These are phyloP conservation scores for Platysternon megacephalum DNA, from an alignment of 2,113 vertebrate genomes.

Conservation along the genomic window DNA sequence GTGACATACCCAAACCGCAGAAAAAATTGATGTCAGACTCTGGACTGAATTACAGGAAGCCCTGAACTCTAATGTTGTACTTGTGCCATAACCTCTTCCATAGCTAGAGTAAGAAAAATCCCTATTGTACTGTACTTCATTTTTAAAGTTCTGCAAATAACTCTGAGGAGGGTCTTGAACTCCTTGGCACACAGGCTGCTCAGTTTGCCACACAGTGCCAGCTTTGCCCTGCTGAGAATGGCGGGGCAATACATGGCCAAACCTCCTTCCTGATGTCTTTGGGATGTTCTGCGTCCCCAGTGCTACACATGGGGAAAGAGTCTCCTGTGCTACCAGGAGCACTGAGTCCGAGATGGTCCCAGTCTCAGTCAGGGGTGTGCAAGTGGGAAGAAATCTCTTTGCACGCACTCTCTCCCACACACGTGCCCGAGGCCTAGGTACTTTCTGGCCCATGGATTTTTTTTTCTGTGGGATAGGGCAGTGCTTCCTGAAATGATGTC, in stretches of 20 bases:
- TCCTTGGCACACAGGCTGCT: background rate
- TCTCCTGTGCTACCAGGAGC: background rate
- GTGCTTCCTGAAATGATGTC: background rate
- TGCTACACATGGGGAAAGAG: background rate
- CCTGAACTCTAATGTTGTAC: background rate
- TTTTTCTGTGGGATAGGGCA: background rate
- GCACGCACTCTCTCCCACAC: background rate
- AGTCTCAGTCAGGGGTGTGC: background rate
- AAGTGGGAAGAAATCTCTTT: background rate
- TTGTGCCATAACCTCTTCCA: background rate
- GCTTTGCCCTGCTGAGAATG: background rate
- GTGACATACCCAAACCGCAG: background rate
- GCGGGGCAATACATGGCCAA: background rate
- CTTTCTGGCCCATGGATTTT: background rate
- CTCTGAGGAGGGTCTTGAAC: background rate
- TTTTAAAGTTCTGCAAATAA: background rate
- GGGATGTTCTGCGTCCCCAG: background rate
- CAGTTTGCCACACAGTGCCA: background rate
- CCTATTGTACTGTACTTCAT: background rate
- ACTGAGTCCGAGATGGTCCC: background rate
- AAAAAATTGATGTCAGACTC: background rate
- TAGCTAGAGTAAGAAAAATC: background rate
- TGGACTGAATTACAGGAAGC: background rate
- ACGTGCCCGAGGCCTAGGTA: background rate
- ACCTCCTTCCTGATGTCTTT: background rate